A percentile compares a stretch with the other conserved stretches of the same genome.
These are phyloP conservation scores for Rhynchophorus ferrugineus DNA, from an alignment of 1,140 invertebrate genomes.

Conservation along the genomic window DNA sequence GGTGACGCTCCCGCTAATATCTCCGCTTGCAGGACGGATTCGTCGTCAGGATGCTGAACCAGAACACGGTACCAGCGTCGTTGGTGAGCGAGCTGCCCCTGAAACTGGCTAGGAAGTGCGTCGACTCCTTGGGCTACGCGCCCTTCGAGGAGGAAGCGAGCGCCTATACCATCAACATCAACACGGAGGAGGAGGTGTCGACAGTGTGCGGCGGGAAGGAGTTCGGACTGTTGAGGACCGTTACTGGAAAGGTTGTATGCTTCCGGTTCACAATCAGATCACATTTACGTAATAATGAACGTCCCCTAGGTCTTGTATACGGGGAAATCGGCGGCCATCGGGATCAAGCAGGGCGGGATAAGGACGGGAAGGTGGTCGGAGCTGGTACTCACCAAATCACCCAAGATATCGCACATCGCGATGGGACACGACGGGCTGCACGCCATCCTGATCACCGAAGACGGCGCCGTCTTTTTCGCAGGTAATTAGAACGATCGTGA, in stretches of 20 bases:
- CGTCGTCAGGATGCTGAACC: conserved; percentile 70
- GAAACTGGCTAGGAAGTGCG: conserved; percentile 70
- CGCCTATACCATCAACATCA: conserved; percentile 45
- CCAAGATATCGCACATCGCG: conserved; percentile 69
- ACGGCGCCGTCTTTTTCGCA: conserved; percentile 80
- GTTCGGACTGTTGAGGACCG: conserved; percentile 71
- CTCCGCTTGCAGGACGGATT: conserved; percentile 62
- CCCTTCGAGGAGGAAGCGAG: conserved; percentile 58
- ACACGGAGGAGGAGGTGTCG: conserved; percentile 62
- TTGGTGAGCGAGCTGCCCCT: conserved; percentile 62
- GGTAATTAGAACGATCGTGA: conserved; percentile 37
- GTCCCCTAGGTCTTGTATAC: conserved; percentile 59
- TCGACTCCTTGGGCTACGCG: conserved; percentile 67
- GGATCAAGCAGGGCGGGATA: conserved; percentile 56
- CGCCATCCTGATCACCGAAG: conserved; percentile 79
- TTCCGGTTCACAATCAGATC: neutral
- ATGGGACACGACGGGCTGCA: conserved; percentile 92
- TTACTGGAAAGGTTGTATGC: conserved; percentile 60
- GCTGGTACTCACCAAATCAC: conserved; percentile 64
- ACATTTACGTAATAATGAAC: neutral
- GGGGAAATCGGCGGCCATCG: conserved; percentile 67
- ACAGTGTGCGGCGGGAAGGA: conserved; percentile 70
- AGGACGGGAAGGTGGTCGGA: conserved; percentile 66
- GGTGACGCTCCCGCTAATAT: neutral
- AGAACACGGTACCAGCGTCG: conserved; percentile 51